Evolutionary conservation across 2,113 vertebrate species (phyloP).

Genomic region (Erinaceus europaeus): DNA sequence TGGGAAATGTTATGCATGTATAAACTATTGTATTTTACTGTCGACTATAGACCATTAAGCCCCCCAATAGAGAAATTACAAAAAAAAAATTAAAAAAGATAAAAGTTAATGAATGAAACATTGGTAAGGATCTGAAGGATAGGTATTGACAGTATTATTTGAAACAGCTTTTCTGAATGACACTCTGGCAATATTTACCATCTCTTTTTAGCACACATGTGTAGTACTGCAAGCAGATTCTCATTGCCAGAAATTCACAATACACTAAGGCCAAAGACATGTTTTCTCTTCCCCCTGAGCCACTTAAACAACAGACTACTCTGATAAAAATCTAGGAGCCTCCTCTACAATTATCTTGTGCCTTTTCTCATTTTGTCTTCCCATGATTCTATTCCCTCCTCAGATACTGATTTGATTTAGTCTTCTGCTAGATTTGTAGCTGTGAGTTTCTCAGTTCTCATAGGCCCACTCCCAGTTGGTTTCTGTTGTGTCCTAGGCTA

Average conservation of each 20-base stretch:
- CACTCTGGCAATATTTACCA: background rate
- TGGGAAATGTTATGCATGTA: too few species aligned
- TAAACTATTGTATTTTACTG: too few species aligned
- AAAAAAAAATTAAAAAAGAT: too few species aligned
- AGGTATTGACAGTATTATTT: slow-evolving; percentile 1
- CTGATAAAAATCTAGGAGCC: background rate
- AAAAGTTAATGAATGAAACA: background rate
- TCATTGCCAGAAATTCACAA: background rate
- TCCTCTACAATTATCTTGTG: background rate
- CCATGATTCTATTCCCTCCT: background rate
- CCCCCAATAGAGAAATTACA: too few species aligned
- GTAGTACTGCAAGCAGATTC: background rate
- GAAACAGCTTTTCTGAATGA: background rate
- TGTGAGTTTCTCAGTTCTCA: background rate
- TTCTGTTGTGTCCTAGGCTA: background rate
- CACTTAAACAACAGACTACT: background rate
- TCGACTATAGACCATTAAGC: too few species aligned
- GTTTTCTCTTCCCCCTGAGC: background rate
- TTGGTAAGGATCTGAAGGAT: background rate
- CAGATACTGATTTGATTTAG: background rate
- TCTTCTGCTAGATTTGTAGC: background rate
- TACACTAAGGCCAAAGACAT: background rate
- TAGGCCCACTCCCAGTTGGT: background rate
- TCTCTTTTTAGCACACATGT: background rate
- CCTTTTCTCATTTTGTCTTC: background rate